Evolutionary conservation across 2,888 invertebrate species (phyloP).

Genomic region (Adelphocoris suturalis): DNA sequence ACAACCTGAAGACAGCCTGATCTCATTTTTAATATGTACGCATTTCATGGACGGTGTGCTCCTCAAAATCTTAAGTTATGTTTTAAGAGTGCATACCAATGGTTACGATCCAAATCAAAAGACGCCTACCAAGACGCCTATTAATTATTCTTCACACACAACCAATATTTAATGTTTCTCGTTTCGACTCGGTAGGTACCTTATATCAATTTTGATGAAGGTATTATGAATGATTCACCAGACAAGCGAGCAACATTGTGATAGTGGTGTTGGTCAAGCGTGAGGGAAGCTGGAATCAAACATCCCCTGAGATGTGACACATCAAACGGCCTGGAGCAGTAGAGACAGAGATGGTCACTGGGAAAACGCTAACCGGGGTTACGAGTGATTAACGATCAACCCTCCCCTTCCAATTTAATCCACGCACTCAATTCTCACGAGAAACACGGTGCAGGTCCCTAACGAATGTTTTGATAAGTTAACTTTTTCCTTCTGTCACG

Average conservation of each 20-base stretch:
- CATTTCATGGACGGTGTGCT: too few species aligned
- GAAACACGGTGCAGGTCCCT: not conserved
- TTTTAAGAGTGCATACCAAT: too few species aligned
- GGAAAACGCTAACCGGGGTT: not conserved
- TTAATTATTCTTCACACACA: too few species aligned
- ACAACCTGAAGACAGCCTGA: too few species aligned
- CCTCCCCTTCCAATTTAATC: slow-evolving; percentile 18
- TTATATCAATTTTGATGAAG: too few species aligned
- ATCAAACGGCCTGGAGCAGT: not conserved
- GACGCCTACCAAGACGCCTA: too few species aligned
- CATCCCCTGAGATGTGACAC: not conserved
- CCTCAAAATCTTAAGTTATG: too few species aligned
- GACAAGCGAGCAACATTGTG: not conserved
- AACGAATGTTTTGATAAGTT: slow-evolving; percentile 22
- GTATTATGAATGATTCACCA: not conserved
- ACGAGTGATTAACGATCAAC: slow-evolving; percentile 14
- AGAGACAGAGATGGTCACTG: not conserved
- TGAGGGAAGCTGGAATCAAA: not conserved
- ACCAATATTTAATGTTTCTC: too few species aligned
- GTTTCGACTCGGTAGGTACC: too few species aligned
- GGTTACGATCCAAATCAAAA: too few species aligned
- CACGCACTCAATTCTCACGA: slow-evolving; percentile 26
- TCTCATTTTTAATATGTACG: too few species aligned
- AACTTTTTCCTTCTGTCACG: slow-evolving; percentile 25
- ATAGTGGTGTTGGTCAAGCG: not conserved